phyloP scores from a whole-genome alignment of 1,140 invertebrate genomes.

The Tetramorium simillimum region DNA sequence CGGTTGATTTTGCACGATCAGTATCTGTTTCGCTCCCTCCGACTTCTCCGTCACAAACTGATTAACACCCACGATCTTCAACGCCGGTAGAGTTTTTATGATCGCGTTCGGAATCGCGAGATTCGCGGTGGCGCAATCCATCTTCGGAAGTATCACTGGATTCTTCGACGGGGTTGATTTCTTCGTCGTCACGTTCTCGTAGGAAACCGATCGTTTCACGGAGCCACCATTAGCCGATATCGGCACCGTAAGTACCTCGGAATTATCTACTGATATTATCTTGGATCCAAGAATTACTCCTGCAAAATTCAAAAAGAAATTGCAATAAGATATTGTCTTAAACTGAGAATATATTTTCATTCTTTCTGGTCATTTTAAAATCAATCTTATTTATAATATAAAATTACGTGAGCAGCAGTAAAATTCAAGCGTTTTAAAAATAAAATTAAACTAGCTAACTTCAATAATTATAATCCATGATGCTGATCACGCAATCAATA shows the following conservation, averaged over 20 bases:
- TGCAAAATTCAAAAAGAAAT: conserved; percentile 51
- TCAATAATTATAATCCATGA: neutral
- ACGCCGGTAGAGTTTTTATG: conserved; percentile 59
- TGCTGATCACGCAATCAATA: neutral
- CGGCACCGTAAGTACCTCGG: conserved; percentile 45
- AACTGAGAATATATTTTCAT: neutral
- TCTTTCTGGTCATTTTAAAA: neutral
- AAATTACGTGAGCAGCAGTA: neutral
- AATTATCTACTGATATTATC: conserved; percentile 73
- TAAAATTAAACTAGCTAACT: neutral
- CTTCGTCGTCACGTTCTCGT: conserved; percentile 40
- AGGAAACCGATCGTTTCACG: conserved; percentile 34
- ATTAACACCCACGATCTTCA: conserved; percentile 73
- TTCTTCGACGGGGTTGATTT: conserved; percentile 65
- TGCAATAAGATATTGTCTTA: neutral
- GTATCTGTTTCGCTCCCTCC: conserved; percentile 70
- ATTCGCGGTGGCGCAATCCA: conserved; percentile 55
- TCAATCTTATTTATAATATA: neutral
- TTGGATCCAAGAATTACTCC: conserved; percentile 74
- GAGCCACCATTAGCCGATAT: conserved; percentile 29
- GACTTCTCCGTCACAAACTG: conserved; percentile 62
- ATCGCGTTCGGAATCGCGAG: conserved; percentile 53
- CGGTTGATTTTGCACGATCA: conserved; percentile 71
- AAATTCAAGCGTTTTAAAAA: neutral
- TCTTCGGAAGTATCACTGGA: conserved; percentile 78